Percentiles rank a stretch among this genome's conserved stretches.
Conservation (phyloP, 2,888 invertebrate species). For the Andrena chrysosceles region DNA sequence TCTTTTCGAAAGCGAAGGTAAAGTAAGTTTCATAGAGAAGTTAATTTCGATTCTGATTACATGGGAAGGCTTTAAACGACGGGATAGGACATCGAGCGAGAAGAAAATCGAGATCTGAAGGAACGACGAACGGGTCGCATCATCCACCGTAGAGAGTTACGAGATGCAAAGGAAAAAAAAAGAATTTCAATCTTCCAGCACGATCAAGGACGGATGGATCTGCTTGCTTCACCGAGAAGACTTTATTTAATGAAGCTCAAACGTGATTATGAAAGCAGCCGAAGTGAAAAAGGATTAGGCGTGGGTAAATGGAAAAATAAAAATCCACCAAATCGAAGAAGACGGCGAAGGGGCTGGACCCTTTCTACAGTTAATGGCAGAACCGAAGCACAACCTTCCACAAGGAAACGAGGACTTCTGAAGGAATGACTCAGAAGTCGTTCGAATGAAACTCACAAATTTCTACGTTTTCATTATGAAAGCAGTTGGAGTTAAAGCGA, state of each 20-base stretch:
- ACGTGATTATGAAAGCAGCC: conserved; percentile 42
- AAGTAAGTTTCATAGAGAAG: neutral
- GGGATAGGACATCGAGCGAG: no score
- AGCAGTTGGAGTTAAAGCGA: no score
- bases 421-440: no score
- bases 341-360: neutral
- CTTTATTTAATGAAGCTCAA: conserved; percentile 56
- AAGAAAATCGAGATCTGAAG: conserved; percentile 21
- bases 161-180: conserved; percentile 30
- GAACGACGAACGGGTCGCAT: conserved; percentile 16
- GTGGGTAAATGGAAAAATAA: conserved; percentile 1
- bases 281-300: conserved; percentile 34
- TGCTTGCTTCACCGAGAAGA: conserved; percentile 46
- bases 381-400: no score
- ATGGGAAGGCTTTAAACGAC: neutral
- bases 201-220: conserved; percentile 29
- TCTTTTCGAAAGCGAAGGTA: neutral
- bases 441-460: no score
- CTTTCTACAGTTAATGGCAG: neutral
- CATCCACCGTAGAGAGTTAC: conserved; percentile 9
- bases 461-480: no score
- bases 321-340: neutral
- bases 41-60: conserved; percentile 6
- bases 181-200: conserved; percentile 49
- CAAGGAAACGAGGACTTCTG: no score